phyloP scores from a whole-genome alignment of 2,888 invertebrate genomes.

The Drosophila aldrichi region DNA sequence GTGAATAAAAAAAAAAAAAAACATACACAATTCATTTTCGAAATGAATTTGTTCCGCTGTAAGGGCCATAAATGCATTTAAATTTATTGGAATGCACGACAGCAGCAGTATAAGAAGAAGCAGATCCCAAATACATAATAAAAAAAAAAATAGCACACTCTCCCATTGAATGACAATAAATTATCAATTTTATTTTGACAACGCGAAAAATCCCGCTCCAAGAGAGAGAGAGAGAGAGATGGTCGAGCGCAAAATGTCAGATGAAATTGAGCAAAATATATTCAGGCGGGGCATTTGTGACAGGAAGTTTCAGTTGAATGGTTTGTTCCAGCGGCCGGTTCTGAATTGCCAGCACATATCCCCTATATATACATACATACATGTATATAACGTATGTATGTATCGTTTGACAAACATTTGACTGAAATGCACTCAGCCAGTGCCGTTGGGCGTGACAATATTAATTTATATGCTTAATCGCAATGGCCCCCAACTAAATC shows the following conservation, averaged over 20 bases:
- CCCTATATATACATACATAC: background rate
- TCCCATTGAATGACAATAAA: slow-evolving; percentile 82
- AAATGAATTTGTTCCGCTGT: slow-evolving; percentile 82
- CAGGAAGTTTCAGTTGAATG: slow-evolving; percentile 78
- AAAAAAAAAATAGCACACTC: slow-evolving; percentile 40
- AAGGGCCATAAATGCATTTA: slow-evolving; percentile 81
- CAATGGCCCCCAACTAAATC: slow-evolving; percentile 32
- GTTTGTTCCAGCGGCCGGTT: slow-evolving; percentile 76
- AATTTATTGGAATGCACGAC: slow-evolving; percentile 75
- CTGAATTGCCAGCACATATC: slow-evolving; percentile 47
- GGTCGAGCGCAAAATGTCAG: slow-evolving; percentile 63
- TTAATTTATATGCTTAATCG: slow-evolving; percentile 59
- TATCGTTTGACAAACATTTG: slow-evolving; percentile 18
- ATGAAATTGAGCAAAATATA: slow-evolving; percentile 76
- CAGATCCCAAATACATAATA: slow-evolving; percentile 10
- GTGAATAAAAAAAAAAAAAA: slow-evolving; percentile 36
- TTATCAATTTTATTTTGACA: slow-evolving; percentile 82
- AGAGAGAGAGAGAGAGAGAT: slow-evolving; percentile 39
- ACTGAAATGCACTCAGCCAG: slow-evolving; percentile 32
- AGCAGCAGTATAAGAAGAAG: slow-evolving; percentile 41
- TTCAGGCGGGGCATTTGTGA: slow-evolving; percentile 70
- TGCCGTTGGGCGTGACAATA: slow-evolving; percentile 35
- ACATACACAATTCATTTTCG: slow-evolving; percentile 75
- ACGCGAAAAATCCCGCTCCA: slow-evolving; percentile 68
- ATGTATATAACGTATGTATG: slow-evolving; percentile 4